Evolutionary conservation across 2,888 invertebrate genomes (phyloP), one percentile per base, ranked within the genome.

Genomic region (Hirtodrosophila confusa): DNA sequence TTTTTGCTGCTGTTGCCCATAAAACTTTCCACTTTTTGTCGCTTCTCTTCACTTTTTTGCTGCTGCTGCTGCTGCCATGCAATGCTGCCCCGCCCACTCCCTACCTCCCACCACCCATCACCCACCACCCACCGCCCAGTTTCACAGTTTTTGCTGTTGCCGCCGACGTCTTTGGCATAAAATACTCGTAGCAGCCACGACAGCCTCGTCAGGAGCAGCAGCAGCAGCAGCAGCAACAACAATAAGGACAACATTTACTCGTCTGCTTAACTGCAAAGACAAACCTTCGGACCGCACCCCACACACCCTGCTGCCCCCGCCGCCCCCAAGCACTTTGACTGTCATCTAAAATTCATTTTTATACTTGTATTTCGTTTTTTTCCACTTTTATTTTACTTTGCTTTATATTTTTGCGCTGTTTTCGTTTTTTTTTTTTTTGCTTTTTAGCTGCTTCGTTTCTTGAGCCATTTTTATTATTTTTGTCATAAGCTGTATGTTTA

Each of bases 331-430:
- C 76, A 86, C 86, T 82, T 80, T 80, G 75, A 84, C 85, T 89
- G 89, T 89, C 86, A 86, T 86, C 86, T 86, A 89, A 86, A 88
- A 86, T 86, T 89, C 89, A 86, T 86, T 86, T 86, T 86, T 86
- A 88, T 89, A 84, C 78, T 86, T 78, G 78, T 88, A 82, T 88
- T 73, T 80, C 73, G 68, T 43, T 60, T 48, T 47, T 55, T 43
- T 61, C 51, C 49, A 55, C 40, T 71, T 79, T 75, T 67, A 51
- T 67, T 71, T 67, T 50, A 53, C 64, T 80, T 56, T 75, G 78
- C 75, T 78, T 78, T 63, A 73, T 75, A 71, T 74, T 78, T 86
- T 78, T 82, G 60, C 55, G 74, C 62, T 76, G 66, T 65, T 79
- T 77, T 80, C 56, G 50, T 61, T 66, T 69, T 72, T 73, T 66